Percentiles rank a stretch among this genome's conserved stretches.
Conservation (phyloP, 1,140 invertebrate species). For the Ceratoteleas bidentatus region DNA sequence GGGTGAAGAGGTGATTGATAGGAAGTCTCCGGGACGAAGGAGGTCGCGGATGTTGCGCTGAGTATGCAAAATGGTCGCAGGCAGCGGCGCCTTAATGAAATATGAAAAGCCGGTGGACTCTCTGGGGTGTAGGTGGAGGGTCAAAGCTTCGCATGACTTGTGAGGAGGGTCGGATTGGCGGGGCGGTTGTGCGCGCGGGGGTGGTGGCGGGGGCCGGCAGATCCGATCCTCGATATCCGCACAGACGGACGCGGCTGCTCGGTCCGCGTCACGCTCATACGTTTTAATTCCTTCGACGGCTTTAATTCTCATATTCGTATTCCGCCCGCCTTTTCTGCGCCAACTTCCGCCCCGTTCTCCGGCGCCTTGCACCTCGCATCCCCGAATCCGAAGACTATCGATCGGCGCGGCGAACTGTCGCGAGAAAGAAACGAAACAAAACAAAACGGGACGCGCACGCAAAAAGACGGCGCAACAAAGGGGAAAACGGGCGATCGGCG, state of each 20-base stretch:
- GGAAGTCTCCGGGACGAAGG: slow-evolving; percentile 32
- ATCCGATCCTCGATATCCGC: slow-evolving; percentile 76
- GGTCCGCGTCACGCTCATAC: slow-evolving; percentile 76
- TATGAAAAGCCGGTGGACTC: slow-evolving; percentile 73
- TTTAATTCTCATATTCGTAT: slow-evolving; percentile 82
- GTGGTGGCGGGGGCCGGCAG: slow-evolving; percentile 49
- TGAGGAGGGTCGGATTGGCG: slow-evolving; percentile 63
- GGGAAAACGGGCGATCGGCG: background rate
- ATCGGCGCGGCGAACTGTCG: slow-evolving; percentile 19
- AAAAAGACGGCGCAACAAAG: background rate
- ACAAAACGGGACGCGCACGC: too few relatives aligned
- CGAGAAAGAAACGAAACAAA: too few relatives aligned
- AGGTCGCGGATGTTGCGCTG: slow-evolving; percentile 43
- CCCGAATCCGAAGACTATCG: slow-evolving; percentile 59
- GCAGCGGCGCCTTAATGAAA: slow-evolving; percentile 75
- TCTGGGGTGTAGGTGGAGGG: slow-evolving; percentile 64
- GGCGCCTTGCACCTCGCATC: slow-evolving; percentile 64
- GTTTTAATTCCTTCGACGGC: slow-evolving; percentile 81
- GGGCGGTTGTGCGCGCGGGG: slow-evolving; percentile 29
- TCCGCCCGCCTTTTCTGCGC: slow-evolving; percentile 64
- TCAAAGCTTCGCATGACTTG: slow-evolving; percentile 68
- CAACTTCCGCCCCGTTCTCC: slow-evolving; percentile 49
- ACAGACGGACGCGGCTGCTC: slow-evolving; percentile 70
- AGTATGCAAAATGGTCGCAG: slow-evolving; percentile 70
- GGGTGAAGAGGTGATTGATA: slow-evolving; percentile 43